A percentile compares a stretch with the other conserved stretches of the same genome.
phyloP scores from a whole-genome alignment of 2,113 vertebrate species.

The Coturnix japonica region DNA sequence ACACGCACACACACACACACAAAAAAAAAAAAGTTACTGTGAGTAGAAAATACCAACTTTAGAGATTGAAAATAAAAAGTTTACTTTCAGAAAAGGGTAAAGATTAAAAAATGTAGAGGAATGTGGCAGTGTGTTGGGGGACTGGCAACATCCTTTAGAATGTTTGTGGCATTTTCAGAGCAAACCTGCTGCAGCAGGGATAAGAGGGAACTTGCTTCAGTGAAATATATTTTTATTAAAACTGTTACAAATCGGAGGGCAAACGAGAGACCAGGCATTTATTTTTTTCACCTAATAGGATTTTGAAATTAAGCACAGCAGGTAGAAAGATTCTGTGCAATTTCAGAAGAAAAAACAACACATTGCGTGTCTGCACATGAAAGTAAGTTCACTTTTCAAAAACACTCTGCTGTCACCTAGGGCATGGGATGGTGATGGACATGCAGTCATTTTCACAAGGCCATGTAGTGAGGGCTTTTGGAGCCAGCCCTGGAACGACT shows the following conservation, averaged over 20 bases:
- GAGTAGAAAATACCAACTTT: background rate
- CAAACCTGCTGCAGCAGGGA: background rate
- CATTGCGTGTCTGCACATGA: background rate
- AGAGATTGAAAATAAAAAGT: background rate
- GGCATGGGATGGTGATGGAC: fast-evolving
- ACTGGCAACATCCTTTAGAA: background rate
- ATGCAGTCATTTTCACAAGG: background rate
- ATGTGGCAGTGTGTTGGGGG: background rate
- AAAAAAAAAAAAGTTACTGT: background rate
- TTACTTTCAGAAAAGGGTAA: background rate
- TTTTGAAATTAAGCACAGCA: slow-evolving; percentile 65
- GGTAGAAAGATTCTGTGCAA: slow-evolving; percentile 4
- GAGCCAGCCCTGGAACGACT: background rate
- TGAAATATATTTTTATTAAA: background rate
- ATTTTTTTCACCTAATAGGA: slow-evolving; percentile 1
- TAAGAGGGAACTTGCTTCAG: background rate
- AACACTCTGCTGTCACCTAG: background rate
- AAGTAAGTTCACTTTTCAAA: background rate
- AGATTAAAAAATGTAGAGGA: background rate
- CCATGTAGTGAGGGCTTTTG: background rate
- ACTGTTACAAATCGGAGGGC: background rate
- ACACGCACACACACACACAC: too few species aligned
- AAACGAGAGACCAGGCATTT: slow-evolving; percentile 4
- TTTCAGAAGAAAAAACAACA: slow-evolving; percentile 12
- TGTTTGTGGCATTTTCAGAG: background rate